Percentiles rank a stretch among this genome's conserved stretches.
phyloP scores from a whole-genome alignment of 2,888 invertebrate genomes.

The Aporophyla lueneburgensis region DNA sequence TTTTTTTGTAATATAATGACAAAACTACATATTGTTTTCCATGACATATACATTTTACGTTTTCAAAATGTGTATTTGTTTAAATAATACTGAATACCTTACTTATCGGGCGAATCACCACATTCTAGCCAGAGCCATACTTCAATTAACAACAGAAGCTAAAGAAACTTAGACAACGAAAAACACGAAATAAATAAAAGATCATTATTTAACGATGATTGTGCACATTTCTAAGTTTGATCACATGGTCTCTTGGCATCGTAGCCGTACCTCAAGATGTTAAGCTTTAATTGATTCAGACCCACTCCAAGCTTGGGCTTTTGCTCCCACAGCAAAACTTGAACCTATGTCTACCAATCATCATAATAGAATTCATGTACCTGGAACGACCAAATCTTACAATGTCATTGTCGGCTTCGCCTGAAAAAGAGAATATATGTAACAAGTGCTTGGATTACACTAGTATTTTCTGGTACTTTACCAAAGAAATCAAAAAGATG shows the following conservation, averaged over 20 bases:
- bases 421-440: neutral
- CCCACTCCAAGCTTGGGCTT: neutral
- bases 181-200: neutral
- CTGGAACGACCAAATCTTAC: neutral
- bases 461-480: neutral
- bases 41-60: too few relatives aligned
- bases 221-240: slow-evolving; percentile 5
- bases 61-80: too few relatives aligned
- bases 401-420: neutral
- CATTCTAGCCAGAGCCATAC: too few relatives aligned
- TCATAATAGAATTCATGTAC: neutral
- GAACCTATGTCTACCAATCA: neutral
- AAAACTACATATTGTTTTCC: too few relatives aligned
- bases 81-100: too few relatives aligned
- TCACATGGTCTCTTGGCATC: neutral
- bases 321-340: neutral
- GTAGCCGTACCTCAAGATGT: too few relatives aligned
- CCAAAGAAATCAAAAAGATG: neutral
- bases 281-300: slow-evolving; percentile 17
- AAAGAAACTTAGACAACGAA: too few relatives aligned
- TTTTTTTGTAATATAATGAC: too few relatives aligned
- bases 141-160: too few relatives aligned
- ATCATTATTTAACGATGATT: neutral
- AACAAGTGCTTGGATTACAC: neutral
- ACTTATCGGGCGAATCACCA: too few relatives aligned